These are phyloP conservation scores for Nomada flava DNA, from an alignment of 2,888 invertebrate species.

Conservation along the genomic window DNA sequence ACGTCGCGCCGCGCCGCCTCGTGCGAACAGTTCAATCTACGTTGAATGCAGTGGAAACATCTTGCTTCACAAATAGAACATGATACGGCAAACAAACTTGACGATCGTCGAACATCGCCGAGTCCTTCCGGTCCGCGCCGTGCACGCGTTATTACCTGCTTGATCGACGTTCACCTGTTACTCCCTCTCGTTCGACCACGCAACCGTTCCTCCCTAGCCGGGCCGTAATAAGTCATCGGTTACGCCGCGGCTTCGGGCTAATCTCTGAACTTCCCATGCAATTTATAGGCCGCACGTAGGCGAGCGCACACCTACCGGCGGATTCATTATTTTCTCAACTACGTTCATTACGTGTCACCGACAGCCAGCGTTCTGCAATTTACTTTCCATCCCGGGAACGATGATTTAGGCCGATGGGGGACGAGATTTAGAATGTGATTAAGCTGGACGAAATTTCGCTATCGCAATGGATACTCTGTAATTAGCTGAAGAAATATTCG, in stretches of 20 bases:
- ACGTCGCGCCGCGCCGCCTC: constrained; percentile 29
- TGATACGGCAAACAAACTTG: constrained; percentile 48
- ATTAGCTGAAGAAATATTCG: too few species aligned
- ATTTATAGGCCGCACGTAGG: constrained; percentile 36
- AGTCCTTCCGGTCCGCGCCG: not conserved
- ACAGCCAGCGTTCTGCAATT: constrained; percentile 23
- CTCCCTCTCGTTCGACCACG: constrained; percentile 32
- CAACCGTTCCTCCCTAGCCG: constrained; percentile 10
- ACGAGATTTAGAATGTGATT: not conserved
- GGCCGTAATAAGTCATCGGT: constrained; percentile 53
- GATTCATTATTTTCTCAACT: constrained; percentile 52
- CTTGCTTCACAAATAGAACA: constrained; percentile 43
- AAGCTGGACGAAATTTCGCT: not conserved
- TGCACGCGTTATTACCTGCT: constrained; percentile 46
- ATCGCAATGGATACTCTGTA: too few species aligned
- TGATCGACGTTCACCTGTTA: constrained; percentile 61
- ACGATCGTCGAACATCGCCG: constrained; percentile 20
- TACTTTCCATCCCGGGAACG: constrained; percentile 22
- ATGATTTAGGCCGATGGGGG: not conserved
- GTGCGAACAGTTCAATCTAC: constrained; percentile 60
- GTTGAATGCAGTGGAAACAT: constrained; percentile 40
- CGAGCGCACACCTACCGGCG: constrained; percentile 8
- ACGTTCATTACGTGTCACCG: constrained; percentile 37
- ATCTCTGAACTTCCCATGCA: constrained; percentile 46
- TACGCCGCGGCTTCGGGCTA: constrained; percentile 37